These are phyloP conservation scores for Spatula clypeata DNA, from an alignment of 2,797 vertebrate genomes.

Conservation along the genomic window DNA sequence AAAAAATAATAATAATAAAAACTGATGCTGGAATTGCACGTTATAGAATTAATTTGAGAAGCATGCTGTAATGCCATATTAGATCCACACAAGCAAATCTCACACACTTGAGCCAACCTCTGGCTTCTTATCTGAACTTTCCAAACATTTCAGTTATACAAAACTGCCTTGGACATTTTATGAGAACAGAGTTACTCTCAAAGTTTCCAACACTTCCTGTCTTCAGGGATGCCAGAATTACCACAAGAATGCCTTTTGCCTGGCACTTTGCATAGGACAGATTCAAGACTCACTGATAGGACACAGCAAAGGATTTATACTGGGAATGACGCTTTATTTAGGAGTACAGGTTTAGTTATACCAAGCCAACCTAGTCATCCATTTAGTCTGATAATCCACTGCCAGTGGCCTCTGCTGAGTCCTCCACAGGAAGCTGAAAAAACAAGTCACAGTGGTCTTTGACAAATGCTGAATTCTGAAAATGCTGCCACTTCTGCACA, in stretches of 20 bases:
- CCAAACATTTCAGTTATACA: not conserved
- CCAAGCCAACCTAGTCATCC: not conserved
- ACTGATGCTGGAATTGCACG: not conserved
- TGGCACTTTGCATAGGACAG: not conserved
- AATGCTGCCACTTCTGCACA: too few species aligned
- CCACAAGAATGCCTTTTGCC: slow-evolving; percentile 41
- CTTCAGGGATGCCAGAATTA: slow-evolving; percentile 10
- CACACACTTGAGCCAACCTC: not conserved
- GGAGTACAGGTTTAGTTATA: not conserved
- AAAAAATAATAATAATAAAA: not conserved
- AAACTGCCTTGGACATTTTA: not conserved
- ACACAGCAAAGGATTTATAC: not conserved
- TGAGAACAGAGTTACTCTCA: not conserved
- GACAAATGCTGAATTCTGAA: not conserved
- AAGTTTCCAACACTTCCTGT: slow-evolving; percentile 20
- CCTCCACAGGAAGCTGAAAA: not conserved
- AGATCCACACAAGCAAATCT: not conserved
- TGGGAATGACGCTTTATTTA: not conserved
- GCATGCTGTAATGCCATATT: not conserved
- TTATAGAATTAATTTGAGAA: slow-evolving; percentile 18
- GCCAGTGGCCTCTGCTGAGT: not conserved
- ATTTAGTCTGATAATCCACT: not conserved
- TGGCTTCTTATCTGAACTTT: slow-evolving; percentile 34
- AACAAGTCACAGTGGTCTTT: not conserved
- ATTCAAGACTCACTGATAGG: not conserved